Evolutionary conservation across 2,113 vertebrate species (phyloP).

Genomic region (Malurus elegans): DNA sequence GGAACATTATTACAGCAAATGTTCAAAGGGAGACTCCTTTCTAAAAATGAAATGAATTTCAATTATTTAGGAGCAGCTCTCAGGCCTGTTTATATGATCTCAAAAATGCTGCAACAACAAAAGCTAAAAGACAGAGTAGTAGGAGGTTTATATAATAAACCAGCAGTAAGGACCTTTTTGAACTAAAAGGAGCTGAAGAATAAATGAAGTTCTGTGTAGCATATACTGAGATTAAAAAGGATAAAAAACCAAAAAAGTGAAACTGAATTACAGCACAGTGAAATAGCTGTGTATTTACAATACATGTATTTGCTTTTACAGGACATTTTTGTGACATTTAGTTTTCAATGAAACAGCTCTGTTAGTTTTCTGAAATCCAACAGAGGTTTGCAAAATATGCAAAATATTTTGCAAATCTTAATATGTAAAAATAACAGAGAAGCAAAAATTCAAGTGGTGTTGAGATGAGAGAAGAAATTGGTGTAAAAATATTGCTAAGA

Average conservation of each 20-base stretch:
- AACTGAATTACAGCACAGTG: background rate
- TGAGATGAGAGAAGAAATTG: background rate
- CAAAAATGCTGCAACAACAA: background rate
- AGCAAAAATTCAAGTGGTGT: background rate
- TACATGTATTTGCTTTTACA: background rate
- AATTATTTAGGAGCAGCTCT: constrained; percentile 29
- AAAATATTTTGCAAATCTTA: background rate
- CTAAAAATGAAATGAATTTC: constrained; percentile 28
- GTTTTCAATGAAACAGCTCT: background rate
- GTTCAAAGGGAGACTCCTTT: constrained; percentile 5
- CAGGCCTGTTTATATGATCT: background rate
- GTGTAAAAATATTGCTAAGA: background rate
- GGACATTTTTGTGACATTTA: background rate
- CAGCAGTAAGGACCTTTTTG: background rate
- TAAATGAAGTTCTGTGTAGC: background rate
- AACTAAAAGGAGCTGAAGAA: background rate
- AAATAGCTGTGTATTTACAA: background rate
- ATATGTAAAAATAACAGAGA: background rate
- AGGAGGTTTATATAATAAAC: constrained; percentile 19
- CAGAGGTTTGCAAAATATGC: background rate
- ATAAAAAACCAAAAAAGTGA: background rate
- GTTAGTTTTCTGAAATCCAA: background rate
- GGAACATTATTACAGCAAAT: background rate
- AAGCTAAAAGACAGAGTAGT: background rate
- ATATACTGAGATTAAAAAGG: background rate